A percentile compares a stretch with the other conserved stretches of the same genome.
Evolutionary conservation across 2,888 invertebrate genomes (phyloP).

Genomic region (Watsonalla binaria): DNA sequence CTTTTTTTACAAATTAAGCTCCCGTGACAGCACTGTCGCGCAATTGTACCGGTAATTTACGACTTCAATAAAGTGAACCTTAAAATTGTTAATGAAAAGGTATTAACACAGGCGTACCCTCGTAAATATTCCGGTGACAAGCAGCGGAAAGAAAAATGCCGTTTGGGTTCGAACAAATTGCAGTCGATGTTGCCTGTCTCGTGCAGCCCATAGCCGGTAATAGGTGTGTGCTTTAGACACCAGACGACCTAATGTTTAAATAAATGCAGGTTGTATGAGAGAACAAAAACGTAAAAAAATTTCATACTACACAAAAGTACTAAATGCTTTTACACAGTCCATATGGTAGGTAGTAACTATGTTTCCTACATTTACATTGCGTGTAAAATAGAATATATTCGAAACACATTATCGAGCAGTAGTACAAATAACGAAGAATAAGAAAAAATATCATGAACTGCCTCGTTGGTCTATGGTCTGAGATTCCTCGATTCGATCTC

Average conservation of each 20-base stretch:
- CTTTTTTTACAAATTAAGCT: conserved; percentile 51
- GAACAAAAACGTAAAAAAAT: no score
- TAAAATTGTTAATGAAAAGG: conserved; percentile 79
- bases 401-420: no score
- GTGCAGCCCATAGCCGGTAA: not conserved
- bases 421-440: no score
- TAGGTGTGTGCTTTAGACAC: not conserved
- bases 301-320: no score
- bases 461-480: no score
- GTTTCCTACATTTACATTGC: no score
- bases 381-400: no score
- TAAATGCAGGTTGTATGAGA: no score
- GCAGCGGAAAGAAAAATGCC: conserved; percentile 67
- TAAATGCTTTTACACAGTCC: no score
- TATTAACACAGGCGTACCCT: conserved; percentile 72
- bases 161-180: conserved; percentile 68
- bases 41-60: conserved; percentile 71
- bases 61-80: conserved; percentile 76
- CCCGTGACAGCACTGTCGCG: conserved; percentile 52
- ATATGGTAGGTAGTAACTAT: no score
- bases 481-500: no score
- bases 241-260: not conserved
- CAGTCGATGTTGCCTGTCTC: conserved; percentile 21
- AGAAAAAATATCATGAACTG: no score
- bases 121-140: conserved; percentile 75